Percentiles rank a stretch among this genome's conserved stretches.
These are phyloP conservation scores for Ormyrus nitidulus DNA, from an alignment of 2,888 invertebrate species.

Conservation along the genomic window DNA sequence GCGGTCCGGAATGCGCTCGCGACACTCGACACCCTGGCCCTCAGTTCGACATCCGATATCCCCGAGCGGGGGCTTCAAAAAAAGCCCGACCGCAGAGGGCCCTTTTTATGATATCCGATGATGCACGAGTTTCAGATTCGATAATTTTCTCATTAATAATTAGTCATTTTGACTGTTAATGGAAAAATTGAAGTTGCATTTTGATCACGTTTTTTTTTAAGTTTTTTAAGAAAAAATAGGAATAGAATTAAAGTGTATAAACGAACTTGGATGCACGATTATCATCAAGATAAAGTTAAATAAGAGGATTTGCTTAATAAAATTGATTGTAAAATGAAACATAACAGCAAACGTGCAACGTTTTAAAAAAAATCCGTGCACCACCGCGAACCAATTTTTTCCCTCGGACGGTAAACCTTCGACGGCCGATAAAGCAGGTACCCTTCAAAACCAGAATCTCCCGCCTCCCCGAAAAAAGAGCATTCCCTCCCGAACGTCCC, in stretches of 20 bases:
- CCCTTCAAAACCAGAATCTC: not conserved
- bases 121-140: too few species aligned
- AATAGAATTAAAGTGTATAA: too few species aligned
- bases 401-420: not conserved
- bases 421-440: constrained; percentile 25
- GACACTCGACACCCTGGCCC: constrained; percentile 44
- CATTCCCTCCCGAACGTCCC: too few species aligned
- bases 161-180: too few species aligned
- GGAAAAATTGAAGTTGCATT: too few species aligned
- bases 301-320: not conserved
- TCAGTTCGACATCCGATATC: constrained; percentile 40
- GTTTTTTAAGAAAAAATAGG: too few species aligned
- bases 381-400: not conserved
- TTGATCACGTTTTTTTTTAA: too few species aligned
- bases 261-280: too few species aligned
- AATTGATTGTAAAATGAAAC: not conserved
- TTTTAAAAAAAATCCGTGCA: too few species aligned
- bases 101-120: not conserved
- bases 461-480: not conserved
- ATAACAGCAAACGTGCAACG: too few species aligned
- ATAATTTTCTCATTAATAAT: too few species aligned
- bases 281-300: too few species aligned
- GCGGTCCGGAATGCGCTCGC: not conserved
- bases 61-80: not conserved
- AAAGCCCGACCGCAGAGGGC: not conserved